A percentile compares a stretch with the other conserved stretches of the same genome.
phyloP scores from a whole-genome alignment of 2,888 invertebrate genomes.

The Brachyptera risi region DNA sequence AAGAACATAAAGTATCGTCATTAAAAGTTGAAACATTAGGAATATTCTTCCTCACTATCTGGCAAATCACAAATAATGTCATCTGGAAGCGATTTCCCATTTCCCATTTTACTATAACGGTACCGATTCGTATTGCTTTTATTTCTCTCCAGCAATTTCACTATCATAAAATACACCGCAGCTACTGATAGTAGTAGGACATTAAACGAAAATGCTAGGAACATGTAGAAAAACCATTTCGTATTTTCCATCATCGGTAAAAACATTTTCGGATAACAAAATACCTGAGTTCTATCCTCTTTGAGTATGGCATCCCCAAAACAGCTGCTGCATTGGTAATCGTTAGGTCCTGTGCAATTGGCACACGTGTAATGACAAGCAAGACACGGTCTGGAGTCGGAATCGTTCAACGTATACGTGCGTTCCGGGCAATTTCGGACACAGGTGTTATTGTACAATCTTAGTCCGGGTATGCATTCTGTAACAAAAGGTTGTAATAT shows the following conservation, averaged over 20 bases:
- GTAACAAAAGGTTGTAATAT: too few relatives aligned
- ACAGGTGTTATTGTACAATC: constrained; percentile 59
- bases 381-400: constrained; percentile 47
- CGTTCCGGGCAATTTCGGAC: constrained; percentile 53
- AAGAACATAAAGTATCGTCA: too few relatives aligned
- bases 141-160: background rate
- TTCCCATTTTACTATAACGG: constrained; percentile 20
- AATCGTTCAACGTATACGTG: constrained; percentile 28
- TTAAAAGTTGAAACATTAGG: too few relatives aligned
- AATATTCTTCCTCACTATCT: background rate
- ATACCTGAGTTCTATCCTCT: constrained; percentile 39
- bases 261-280: constrained; percentile 52
- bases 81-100: background rate
- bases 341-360: constrained; percentile 62
- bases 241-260: constrained; percentile 47
- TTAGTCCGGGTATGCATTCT: constrained; percentile 62
- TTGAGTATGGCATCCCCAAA: constrained; percentile 56
- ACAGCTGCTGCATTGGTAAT: constrained; percentile 65
- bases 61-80: background rate
- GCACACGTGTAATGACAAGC: constrained; percentile 73
- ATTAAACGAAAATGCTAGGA: constrained; percentile 46
- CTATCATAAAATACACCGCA: constrained; percentile 33
- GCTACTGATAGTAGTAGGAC: constrained; percentile 41
- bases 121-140: background rate
- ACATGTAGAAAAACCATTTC: constrained; percentile 49